Percentiles rank a stretch among this genome's conserved stretches.
Conservation (phyloP, 1,140 invertebrate genomes). For the Pseudomyrmex flavicornis region DNA sequence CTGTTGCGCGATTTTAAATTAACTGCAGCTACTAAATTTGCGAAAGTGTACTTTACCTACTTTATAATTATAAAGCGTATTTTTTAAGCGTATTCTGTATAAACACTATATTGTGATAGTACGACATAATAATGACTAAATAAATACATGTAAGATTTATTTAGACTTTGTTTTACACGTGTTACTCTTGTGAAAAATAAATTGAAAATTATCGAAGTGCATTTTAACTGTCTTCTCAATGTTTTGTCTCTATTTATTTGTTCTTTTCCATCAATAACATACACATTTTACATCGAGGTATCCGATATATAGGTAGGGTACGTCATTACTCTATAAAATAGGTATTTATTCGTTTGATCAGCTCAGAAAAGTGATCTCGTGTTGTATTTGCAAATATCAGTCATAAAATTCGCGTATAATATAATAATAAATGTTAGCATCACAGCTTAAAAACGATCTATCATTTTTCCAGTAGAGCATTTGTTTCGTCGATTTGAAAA, state of each 20-base stretch:
- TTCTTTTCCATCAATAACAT: conserved; percentile 73
- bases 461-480: conserved; percentile 17
- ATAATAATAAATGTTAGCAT: conserved; percentile 78
- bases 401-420: conserved; percentile 75
- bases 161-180: conserved; percentile 66
- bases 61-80: conserved; percentile 49
- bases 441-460: conserved; percentile 82
- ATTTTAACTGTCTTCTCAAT: conserved; percentile 70
- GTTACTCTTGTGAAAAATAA: conserved; percentile 60
- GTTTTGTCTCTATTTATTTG: conserved; percentile 76
- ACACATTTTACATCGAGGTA: conserved; percentile 72
- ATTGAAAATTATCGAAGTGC: conserved; percentile 63
- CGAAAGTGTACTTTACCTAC: conserved; percentile 42
- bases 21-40: conserved; percentile 26
- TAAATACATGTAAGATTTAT: conserved; percentile 59
- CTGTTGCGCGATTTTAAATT: neutral
- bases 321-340: conserved; percentile 81
- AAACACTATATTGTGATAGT: conserved; percentile 82
- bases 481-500: too few relatives aligned
- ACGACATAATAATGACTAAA: conserved; percentile 71
- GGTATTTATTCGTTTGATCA: conserved; percentile 64
- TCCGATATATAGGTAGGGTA: conserved; percentile 72
- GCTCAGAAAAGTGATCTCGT: conserved; percentile 65
- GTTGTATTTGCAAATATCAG: conserved; percentile 62
- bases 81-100: conserved; percentile 78